Evolutionary conservation across 2,797 vertebrate species (phyloP).

Genomic region (Hapalemur alaotrensis): DNA sequence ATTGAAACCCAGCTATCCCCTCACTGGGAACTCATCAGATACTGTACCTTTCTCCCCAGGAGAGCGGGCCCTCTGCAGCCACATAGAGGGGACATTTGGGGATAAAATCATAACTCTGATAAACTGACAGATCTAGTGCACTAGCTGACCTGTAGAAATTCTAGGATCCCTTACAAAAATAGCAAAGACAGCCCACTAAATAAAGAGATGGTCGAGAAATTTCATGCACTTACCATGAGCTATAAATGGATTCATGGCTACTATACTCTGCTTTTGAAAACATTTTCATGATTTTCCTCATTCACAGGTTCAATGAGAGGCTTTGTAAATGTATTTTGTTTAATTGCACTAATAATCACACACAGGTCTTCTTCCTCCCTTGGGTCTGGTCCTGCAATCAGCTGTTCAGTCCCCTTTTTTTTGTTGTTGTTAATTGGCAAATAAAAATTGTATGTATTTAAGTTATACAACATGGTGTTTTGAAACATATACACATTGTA

Average conservation of each 20-base stretch:
- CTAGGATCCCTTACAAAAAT: background rate
- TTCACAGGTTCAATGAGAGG: background rate
- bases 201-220: background rate
- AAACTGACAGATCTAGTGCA: background rate
- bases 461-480: background rate
- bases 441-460: background rate
- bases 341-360: background rate
- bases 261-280: background rate
- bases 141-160: background rate
- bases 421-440: background rate
- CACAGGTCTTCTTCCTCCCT: background rate
- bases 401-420: background rate
- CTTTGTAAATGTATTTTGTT: background rate
- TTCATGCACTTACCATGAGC: no score
- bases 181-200: background rate
- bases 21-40: background rate
- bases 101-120: background rate
- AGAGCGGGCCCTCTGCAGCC: background rate
- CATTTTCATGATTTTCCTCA: background rate
- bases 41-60: background rate
- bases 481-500: background rate
- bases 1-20: background rate
- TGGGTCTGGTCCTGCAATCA: background rate
- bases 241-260: background rate
- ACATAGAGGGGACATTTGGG: background rate